These are phyloP conservation scores for Brenthis ino DNA, from an alignment of 2,888 invertebrate species.

Conservation along the genomic window DNA sequence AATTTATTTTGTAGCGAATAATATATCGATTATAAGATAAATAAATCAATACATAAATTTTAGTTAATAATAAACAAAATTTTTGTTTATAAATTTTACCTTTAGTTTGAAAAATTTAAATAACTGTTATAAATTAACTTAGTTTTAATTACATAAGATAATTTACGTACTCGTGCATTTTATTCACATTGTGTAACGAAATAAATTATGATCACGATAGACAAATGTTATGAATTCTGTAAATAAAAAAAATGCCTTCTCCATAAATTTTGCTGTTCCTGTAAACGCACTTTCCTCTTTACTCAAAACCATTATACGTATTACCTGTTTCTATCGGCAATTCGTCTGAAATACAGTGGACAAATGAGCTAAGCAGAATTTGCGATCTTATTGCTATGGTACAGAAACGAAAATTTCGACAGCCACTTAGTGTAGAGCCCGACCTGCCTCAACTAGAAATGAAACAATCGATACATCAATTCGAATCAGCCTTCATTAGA, in stretches of 20 bases:
- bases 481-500: conserved; percentile 36
- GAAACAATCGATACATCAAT: conserved; percentile 38
- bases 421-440: conserved; percentile 9
- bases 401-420: conserved; percentile 21
- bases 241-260: conserved; percentile 15
- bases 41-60: too few relatives aligned
- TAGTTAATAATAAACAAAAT: too few relatives aligned
- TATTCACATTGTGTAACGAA: too few relatives aligned
- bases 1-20: too few relatives aligned
- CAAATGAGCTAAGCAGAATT: conserved; percentile 23
- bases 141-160: background rate
- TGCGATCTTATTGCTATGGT: conserved; percentile 19
- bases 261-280: conserved; percentile 21
- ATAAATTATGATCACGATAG: background rate
- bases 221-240: background rate
- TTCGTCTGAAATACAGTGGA: conserved; percentile 22
- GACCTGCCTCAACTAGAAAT: conserved; percentile 34
- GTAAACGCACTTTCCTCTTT: conserved; percentile 28
- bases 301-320: conserved; percentile 34
- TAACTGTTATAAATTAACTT: background rate
- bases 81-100: too few relatives aligned
- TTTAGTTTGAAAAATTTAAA: too few relatives aligned
- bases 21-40: too few relatives aligned
- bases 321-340: conserved; percentile 32
- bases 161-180: too few relatives aligned